A percentile compares a stretch with the other conserved stretches of the same genome.
phyloP scores from a whole-genome alignment of 2,797 vertebrate genomes.

The Chromis chromis region DNA sequence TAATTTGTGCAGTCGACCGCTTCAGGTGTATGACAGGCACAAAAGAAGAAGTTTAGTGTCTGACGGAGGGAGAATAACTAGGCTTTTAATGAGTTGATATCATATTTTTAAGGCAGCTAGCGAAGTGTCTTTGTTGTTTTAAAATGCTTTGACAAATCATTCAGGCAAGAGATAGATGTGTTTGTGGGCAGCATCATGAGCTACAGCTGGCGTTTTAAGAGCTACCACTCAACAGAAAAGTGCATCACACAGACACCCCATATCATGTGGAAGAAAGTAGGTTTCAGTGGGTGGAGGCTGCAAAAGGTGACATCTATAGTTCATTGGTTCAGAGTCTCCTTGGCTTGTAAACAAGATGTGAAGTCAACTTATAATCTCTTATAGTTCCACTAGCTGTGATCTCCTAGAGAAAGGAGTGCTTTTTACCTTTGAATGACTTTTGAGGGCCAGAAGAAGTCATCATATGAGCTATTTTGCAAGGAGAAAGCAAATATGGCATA shows the following conservation, averaged over 20 bases:
- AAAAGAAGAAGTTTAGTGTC: constrained; percentile 6
- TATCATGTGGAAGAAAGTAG: neutral
- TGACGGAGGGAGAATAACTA: constrained; percentile 18
- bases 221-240: neutral
- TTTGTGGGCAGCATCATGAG: neutral
- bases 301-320: neutral
- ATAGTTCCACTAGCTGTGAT: neutral
- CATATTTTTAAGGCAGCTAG: constrained; percentile 28
- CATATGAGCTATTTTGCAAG: neutral
- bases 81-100: constrained; percentile 29
- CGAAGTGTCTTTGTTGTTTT: constrained; percentile 23
- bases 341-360: neutral
- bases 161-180: too few species aligned
- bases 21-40: constrained; percentile 19
- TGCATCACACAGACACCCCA: neutral
- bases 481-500: neutral
- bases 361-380: constrained; percentile 1
- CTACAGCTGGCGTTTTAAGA: neutral
- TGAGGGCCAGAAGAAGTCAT: neutral
- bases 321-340: constrained; percentile 4
- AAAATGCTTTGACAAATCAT: constrained; percentile 30
- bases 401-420: neutral
- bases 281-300: neutral
- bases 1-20: constrained; percentile 22
- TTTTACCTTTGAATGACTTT: constrained; percentile 1